Percentiles rank a stretch among this genome's conserved stretches.
Evolutionary conservation across 2,797 vertebrate species (phyloP).

Genomic region (Choloepus didactylus): DNA sequence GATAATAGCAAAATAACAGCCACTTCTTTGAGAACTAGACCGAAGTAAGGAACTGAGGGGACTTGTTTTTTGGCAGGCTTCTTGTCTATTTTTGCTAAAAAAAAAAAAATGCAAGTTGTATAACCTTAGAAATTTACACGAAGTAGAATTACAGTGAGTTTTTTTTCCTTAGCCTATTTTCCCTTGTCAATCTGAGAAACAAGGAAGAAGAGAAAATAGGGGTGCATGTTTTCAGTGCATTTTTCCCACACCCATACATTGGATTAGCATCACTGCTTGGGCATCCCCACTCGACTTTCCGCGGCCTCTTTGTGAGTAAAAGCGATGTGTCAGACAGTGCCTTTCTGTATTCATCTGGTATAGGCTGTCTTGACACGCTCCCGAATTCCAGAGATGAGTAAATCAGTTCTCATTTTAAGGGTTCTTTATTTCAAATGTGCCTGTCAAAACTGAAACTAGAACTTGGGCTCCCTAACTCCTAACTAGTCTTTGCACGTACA

Average conservation of each 20-base stretch:
- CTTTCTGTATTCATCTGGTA: not conserved
- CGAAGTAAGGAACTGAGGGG: no score
- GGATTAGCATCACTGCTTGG: not conserved
- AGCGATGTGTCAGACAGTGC: not conserved
- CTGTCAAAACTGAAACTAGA: no score
- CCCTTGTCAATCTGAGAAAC: not conserved
- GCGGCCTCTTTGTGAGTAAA: not conserved
- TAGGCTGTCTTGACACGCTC: not conserved
- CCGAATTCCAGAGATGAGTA: not conserved
- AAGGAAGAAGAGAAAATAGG: not conserved
- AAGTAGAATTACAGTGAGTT: not conserved
- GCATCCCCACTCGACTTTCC: not conserved
- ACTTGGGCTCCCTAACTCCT: not conserved
- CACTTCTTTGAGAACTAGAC: not conserved
- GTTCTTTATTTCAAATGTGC: not conserved
- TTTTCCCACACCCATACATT: rapidly evolving
- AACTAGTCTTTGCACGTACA: not conserved
- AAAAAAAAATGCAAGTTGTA: not conserved
- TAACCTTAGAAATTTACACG: not conserved
- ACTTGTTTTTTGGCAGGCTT: no score
- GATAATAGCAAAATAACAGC: no score
- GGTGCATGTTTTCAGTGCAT: not conserved
- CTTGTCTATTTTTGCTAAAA: not conserved
- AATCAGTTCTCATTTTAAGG: slow-evolving; percentile 12
- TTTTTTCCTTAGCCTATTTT: not conserved